Evolutionary conservation across 2,888 invertebrate species (phyloP), one percentile per base, ranked within the genome.

Genomic region (Eupithecia insigniata): DNA sequence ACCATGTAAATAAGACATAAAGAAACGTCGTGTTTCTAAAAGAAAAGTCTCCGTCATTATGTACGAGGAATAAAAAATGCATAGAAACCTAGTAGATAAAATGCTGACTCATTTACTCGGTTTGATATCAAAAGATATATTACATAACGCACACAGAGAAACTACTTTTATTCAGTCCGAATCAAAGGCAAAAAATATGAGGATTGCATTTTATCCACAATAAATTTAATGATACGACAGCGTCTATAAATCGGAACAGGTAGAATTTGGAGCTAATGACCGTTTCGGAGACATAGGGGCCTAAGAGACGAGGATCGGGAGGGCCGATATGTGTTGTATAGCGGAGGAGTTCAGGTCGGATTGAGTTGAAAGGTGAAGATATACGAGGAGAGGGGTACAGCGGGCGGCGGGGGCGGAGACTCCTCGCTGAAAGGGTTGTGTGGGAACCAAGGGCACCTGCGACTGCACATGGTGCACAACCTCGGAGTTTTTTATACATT

Each of bases 381-480:
- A 86, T 79, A 78, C 80, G 78, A 82, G 78, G 87, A 85, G 85
- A 84, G 78, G 81, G 78, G 87, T 85, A 85, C 83, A 75, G 81
- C 78, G 85, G 85, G 87, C 86, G 73, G 87, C 82, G 87, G 86
- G 83, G 84, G 85, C 82, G 87, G 82, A 65, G 71, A 72, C 89
- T 87, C 83, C 84, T 84, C 83, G 88, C 90, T 92, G 91, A 94
- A 94, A 94, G 94, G 94, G 94, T 94, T 94, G 94, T 94, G 94
- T 94, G 94, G 94, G 94, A 94, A 94, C 93, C 85, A 86, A 90
- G 91, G 94, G 94, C 94, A 94, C 94, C 94, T 94, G 94, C 94
- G 91, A 81, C 89, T 90, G 91, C 93, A 94, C 92, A 94, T 93
- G 94, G 92, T 92, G 91, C 87, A 89, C 87, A 89, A 88, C 87